Evolutionary conservation across 92 coral and sea anemone species (phyloP).

Genomic region (Zoanthus sociatus): DNA sequence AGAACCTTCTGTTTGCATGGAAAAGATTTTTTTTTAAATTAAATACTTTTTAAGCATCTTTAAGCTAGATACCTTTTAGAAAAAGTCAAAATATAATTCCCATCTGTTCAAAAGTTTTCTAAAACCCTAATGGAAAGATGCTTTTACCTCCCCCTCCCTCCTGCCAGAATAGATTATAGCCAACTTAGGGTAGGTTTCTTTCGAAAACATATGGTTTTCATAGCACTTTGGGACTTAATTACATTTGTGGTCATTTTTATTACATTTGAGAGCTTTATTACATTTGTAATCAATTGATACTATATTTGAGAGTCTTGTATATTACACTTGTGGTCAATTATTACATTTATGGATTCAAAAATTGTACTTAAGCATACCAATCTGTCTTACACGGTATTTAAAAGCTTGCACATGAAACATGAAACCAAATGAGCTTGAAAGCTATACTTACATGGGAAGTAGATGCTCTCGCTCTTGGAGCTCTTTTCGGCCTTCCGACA

Average conservation of each 20-base stretch:
- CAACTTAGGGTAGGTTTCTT: slow-evolving; percentile 7
- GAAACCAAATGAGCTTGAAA: slow-evolving; percentile 14
- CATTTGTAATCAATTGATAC: slow-evolving; percentile 5
- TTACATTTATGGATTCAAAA: too few species aligned
- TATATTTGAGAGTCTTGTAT: neutral
- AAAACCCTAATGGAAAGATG: neutral
- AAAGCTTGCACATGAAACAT: neutral
- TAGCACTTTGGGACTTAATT: slow-evolving; percentile 3
- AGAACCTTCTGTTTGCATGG: too few species aligned
- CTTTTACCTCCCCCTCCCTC: neutral
- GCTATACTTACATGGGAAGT: slow-evolving; percentile 53
- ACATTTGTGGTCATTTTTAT: slow-evolving; percentile 5
- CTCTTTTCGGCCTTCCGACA: slow-evolving; percentile 71
- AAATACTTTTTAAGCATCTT: neutral
- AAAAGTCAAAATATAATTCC: neutral
- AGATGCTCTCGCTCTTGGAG: slow-evolving; percentile 59
- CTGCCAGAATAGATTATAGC: slow-evolving; percentile 7
- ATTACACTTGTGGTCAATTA: too few species aligned
- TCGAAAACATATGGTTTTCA: slow-evolving; percentile 5
- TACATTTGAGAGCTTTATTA: slow-evolving; percentile 1
- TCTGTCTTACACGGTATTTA: neutral
- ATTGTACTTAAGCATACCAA: neutral
- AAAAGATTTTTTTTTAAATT: too few species aligned
- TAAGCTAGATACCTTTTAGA: slow-evolving; percentile 3
- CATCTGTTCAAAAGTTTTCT: slow-evolving; percentile 5